Conservation (phyloP, 1,140 invertebrate species). For the Drusus annulatus region DNA sequence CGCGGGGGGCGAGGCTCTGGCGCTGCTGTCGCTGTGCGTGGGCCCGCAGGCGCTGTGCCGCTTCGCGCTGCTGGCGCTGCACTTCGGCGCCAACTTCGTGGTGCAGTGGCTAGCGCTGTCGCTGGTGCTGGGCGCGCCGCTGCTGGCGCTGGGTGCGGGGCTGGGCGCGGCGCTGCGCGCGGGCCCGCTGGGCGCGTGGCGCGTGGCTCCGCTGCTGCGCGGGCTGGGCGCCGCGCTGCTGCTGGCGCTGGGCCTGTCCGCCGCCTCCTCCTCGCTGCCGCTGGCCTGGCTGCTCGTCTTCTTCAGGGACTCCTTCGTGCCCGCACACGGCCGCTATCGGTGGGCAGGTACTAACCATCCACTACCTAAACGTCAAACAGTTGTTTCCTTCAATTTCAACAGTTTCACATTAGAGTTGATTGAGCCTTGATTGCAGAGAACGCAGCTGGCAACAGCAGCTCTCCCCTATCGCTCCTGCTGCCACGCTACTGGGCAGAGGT, state of each 20-base stretch:
- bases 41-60: conserved; percentile 91
- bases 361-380: too few relatives aligned
- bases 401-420: too few relatives aligned
- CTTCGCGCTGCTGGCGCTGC: conserved; percentile 88
- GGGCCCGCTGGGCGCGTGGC: conserved; percentile 93
- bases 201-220: conserved; percentile 91
- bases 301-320: conserved; percentile 90
- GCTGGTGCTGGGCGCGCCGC: conserved; percentile 86
- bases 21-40: conserved; percentile 87
- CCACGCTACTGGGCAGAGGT: conserved; percentile 88
- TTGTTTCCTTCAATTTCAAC: too few relatives aligned
- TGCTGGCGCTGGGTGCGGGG: conserved; percentile 88
- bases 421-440: conserved; percentile 58
- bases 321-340: conserved; percentile 81
- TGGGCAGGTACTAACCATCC: conserved; percentile 82
- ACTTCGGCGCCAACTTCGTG: conserved; percentile 93
- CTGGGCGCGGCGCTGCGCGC: conserved; percentile 88
- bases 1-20: conserved; percentile 84
- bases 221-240: conserved; percentile 89
- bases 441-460: conserved; percentile 60
- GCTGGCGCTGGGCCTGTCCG: conserved; percentile 84
- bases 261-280: conserved; percentile 89
- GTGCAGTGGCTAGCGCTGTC: conserved; percentile 91
- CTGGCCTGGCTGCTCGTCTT: conserved; percentile 93
- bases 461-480: conserved; percentile 82